Evolutionary conservation across 1,140 invertebrate species (phyloP), one percentile per base, ranked within the genome.

Genomic region (Procambarus clarkii): DNA sequence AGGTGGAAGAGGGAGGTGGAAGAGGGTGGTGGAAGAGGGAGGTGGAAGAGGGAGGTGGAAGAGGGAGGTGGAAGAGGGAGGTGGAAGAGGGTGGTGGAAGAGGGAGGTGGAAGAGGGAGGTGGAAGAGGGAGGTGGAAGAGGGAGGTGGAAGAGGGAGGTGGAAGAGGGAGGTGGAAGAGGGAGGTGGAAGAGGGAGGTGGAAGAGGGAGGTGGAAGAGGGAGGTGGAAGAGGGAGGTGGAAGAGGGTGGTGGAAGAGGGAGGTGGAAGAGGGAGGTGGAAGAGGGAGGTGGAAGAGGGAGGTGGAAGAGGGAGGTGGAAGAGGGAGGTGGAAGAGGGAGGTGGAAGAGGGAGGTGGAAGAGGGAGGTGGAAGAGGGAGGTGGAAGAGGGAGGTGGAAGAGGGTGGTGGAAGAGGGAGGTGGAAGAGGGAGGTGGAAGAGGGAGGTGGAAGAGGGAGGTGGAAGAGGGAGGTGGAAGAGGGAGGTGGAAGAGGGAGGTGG

Each of bases 11-110:
- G 46, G 11, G 71, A 11, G 44, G 46, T 21, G 54, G 21, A 24
- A 21, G 48, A 24, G 64, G 3, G 7, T 13, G 54, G n/a, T 3
- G 46, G 24, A 34, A 18, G 54, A 34, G 44, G 4, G 54, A 50
- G 0, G 60, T 54, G 50, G 11, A 18, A 45, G 83, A 46, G 64
- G 54, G n/a, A 54, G 50, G 50, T 54, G 50, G 50, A 3, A 54
- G 50, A 54, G 50, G 50, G 9, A 9, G 3, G 50, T 3, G 3
- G 50, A 3, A 54, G 50, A 3, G 50, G 9, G 50, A 9, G 9
- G 64, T 34, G 60, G n/a, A 58, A 85, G 83, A 85, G 83, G 9
- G 50, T 54, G 50, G 9, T 54, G 54, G 3, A 71, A 54, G n/a
- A 24, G 24, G 64, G 44, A 8, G 18, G 21, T 58, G 83, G 54